phyloP scores from a whole-genome alignment of 1,140 invertebrate genomes.

The Aphelenchoides avenae region DNA sequence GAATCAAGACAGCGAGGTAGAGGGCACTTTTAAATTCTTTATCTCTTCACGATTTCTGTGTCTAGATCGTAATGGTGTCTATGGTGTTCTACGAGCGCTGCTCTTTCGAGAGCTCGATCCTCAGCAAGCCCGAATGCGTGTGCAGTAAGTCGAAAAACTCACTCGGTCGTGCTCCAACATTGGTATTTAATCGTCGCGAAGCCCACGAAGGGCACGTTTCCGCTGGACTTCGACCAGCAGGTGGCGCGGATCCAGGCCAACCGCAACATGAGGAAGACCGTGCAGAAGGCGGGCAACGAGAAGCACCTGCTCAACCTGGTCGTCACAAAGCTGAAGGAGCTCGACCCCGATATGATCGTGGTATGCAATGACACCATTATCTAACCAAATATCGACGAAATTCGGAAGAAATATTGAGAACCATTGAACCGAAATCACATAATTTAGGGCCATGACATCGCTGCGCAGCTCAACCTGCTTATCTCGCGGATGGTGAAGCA shows the following conservation, averaged over 20 bases:
- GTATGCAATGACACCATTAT: slow-evolving; percentile 39
- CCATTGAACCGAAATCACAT: slow-evolving; percentile 4
- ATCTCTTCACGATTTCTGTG: neutral
- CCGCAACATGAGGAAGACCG: slow-evolving; percentile 28
- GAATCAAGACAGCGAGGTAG: slow-evolving; percentile 24
- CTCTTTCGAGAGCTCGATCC: slow-evolving; percentile 3
- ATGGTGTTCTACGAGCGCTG: slow-evolving; percentile 20
- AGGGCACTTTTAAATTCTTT: slow-evolving; percentile 3
- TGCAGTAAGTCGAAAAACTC: slow-evolving; percentile 2
- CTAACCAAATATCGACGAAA: neutral
- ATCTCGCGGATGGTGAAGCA: slow-evolving; percentile 33
- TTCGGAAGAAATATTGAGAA: neutral
- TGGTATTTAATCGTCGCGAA: slow-evolving; percentile 22
- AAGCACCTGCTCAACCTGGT: slow-evolving; percentile 76
- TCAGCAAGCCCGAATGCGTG: no score
- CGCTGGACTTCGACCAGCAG: slow-evolving; percentile 34
- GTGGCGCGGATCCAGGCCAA: no score
- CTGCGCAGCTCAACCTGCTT: slow-evolving; percentile 28
- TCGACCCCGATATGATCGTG: slow-evolving; percentile 87
- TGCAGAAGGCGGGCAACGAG: slow-evolving; percentile 66
- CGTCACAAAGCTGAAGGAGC: slow-evolving; percentile 74
- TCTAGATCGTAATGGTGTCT: slow-evolving; percentile 45
- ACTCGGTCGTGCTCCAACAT: slow-evolving; percentile 8
- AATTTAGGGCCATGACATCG: slow-evolving; percentile 22
- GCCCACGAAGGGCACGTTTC: slow-evolving; percentile 31